A percentile compares a stretch with the other conserved stretches of the same genome.
phyloP scores from a whole-genome alignment of 2,888 invertebrate genomes.

The Ophraella communa region DNA sequence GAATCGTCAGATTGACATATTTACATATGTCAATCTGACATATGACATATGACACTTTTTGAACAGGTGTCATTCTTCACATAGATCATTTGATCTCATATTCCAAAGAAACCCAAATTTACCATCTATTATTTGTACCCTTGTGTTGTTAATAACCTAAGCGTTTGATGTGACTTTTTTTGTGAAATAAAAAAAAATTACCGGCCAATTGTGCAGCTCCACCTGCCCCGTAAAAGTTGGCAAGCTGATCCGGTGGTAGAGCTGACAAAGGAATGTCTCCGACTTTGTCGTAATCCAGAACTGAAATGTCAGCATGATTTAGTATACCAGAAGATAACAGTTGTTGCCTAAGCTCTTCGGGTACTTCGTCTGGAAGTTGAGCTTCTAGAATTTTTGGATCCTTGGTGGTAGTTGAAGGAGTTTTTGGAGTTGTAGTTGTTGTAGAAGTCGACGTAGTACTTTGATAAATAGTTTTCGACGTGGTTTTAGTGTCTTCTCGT shows the following conservation, averaged over 20 bases:
- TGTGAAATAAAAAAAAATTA: not conserved
- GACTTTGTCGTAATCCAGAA: constrained; percentile 86
- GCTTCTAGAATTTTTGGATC: constrained; percentile 66
- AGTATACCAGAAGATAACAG: constrained; percentile 84
- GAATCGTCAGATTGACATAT: too few species aligned
- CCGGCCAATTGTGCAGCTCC: constrained; percentile 62
- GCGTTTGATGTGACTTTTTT: too few species aligned
- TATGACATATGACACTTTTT: too few species aligned
- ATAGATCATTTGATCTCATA: too few species aligned
- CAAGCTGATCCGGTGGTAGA: constrained; percentile 83
- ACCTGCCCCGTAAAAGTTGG: constrained; percentile 86
- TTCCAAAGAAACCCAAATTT: too few species aligned
- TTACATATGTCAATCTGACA: too few species aligned
- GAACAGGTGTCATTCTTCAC: too few species aligned
- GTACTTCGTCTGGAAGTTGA: constrained; percentile 84
- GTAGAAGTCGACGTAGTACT: constrained; percentile 61
- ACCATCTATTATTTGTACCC: too few species aligned
- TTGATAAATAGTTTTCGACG: constrained; percentile 30
- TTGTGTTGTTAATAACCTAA: too few species aligned
- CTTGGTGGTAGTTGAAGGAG: constrained; percentile 57
- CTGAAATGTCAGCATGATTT: constrained; percentile 86
- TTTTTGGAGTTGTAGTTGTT: constrained; percentile 60
- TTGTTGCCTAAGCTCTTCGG: constrained; percentile 84
- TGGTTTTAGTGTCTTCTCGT: constrained; percentile 35
- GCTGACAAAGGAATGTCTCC: constrained; percentile 85